phyloP scores from a whole-genome alignment of 2,113 vertebrate species.

The Pelecanoides urinatrix region DNA sequence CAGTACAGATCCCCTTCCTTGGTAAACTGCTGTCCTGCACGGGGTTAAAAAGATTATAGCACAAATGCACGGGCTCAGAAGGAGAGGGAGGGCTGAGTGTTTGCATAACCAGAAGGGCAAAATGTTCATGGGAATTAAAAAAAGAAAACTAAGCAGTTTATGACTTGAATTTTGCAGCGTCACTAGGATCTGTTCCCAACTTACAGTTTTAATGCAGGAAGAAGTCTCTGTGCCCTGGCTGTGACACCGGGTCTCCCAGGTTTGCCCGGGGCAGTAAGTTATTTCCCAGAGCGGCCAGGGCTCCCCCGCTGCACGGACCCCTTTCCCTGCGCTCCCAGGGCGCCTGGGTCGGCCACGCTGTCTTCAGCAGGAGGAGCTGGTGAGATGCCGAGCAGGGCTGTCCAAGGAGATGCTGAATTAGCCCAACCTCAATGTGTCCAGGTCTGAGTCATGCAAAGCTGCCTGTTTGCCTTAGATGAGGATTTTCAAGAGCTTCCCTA shows the following conservation, averaged over 20 bases:
- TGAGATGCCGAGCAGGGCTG: not conserved
- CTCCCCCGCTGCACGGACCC: fast-evolving
- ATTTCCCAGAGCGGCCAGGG: not conserved
- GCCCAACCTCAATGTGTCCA: not conserved
- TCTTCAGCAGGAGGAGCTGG: not conserved
- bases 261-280: too few relatives aligned
- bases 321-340: not conserved
- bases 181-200: not conserved
- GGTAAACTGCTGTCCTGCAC: not conserved
- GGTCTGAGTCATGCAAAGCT: not conserved
- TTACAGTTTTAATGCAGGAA: not conserved
- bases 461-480: not conserved
- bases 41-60: not conserved
- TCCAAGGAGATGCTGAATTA: not conserved
- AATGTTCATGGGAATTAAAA: not conserved
- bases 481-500: not conserved
- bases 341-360: fast-evolving
- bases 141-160: not conserved
- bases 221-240: too few relatives aligned
- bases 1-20: not conserved
- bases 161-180: not conserved
- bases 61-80: not conserved
- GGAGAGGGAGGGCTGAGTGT: not conserved
- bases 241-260: too few relatives aligned
- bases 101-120: not conserved